A percentile compares a stretch with the other conserved stretches of the same genome.
Conservation (phyloP, 2,113 vertebrate species). For the Anolis carolinensis region DNA sequence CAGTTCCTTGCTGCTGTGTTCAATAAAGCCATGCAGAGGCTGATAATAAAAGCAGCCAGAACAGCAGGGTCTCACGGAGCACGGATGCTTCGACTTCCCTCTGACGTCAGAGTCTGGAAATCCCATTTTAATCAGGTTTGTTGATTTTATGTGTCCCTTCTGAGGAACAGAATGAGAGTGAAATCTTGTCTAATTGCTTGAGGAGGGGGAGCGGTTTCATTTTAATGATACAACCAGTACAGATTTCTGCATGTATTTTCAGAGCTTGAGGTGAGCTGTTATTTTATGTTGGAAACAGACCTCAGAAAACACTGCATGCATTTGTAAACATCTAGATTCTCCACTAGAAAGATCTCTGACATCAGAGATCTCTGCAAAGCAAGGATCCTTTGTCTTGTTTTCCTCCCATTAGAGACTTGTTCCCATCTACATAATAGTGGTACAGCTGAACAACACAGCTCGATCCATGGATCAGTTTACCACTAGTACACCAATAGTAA, state of each 20-base stretch:
- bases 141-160: constrained; percentile 22
- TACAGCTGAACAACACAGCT: background rate
- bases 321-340: background rate
- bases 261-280: background rate
- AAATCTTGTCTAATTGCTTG: constrained; percentile 1
- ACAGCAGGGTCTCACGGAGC: constrained; percentile 26
- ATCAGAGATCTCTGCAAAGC: background rate
- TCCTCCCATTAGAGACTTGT: too few species aligned
- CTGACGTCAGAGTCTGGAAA: constrained; percentile 69
- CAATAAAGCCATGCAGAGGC: constrained; percentile 30
- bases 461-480: background rate
- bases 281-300: background rate
- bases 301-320: background rate
- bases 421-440: background rate
- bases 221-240: background rate
- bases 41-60: constrained; percentile 31
- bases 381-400: background rate
- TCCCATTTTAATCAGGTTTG: constrained; percentile 68
- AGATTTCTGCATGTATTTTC: background rate
- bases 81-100: constrained; percentile 54
- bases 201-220: constrained; percentile 1
- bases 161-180: constrained; percentile 7
- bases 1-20: constrained; percentile 30
- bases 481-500: background rate
- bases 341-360: background rate